Evolutionary conservation across 2,888 invertebrate genomes (phyloP).

Genomic region (Pristionchus arcanus): DNA sequence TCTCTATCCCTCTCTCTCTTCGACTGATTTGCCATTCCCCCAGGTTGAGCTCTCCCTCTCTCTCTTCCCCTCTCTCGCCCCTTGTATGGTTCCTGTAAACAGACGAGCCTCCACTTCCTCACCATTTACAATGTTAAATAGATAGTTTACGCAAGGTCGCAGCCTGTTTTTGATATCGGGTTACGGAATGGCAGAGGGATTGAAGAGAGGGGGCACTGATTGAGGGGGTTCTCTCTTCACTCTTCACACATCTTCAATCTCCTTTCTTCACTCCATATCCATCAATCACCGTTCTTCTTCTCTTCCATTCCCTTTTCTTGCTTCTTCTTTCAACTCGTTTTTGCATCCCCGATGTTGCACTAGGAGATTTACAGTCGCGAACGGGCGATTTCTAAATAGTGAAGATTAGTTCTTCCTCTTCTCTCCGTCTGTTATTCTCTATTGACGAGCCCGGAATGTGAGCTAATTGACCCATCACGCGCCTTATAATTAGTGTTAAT

Average conservation of each 20-base stretch:
- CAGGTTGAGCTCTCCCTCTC: not conserved
- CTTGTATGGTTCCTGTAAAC: constrained; percentile 7
- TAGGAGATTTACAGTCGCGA: not conserved
- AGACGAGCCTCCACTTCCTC: not conserved
- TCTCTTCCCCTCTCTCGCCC: not conserved
- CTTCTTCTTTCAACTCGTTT: constrained; percentile 27
- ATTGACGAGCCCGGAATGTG: not conserved
- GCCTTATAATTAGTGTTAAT: constrained; percentile 18
- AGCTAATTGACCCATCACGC: constrained; percentile 3
- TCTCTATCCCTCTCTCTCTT: not conserved
- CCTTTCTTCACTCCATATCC: no score
- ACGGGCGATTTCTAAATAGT: not conserved
- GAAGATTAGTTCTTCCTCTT: not conserved
- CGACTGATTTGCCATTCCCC: constrained; percentile 27
- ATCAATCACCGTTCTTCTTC: constrained; percentile 5
- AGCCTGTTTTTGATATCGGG: constrained; percentile 1
- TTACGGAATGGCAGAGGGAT: not conserved
- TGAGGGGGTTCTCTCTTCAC: constrained; percentile 15
- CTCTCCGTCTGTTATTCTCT: not conserved
- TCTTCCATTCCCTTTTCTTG: not conserved
- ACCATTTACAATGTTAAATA: not conserved
- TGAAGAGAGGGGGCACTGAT: not conserved
- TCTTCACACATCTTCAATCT: not conserved
- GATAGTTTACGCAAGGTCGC: not conserved
- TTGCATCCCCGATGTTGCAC: not conserved